Conservation (phyloP, 2,888 invertebrate species). For the Pharmacophagus antenor region DNA sequence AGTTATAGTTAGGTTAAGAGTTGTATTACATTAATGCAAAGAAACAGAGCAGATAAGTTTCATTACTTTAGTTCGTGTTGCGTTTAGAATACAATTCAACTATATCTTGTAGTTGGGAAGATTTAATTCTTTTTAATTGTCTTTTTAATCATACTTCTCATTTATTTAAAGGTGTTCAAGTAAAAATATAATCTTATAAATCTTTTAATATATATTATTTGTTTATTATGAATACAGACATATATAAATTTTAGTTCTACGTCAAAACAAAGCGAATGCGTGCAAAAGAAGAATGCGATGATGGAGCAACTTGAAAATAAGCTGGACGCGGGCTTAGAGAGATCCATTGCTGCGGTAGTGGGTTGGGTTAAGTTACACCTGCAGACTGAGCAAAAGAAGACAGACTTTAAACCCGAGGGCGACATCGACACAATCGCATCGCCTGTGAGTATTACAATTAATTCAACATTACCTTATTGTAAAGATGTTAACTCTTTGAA, state of each 20-base stretch:
- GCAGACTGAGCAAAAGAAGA: slow-evolving; percentile 96
- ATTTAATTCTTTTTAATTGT: no score
- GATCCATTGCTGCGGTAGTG: slow-evolving; percentile 92
- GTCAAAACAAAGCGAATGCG: slow-evolving; percentile 92
- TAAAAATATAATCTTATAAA: no score
- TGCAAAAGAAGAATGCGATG: slow-evolving; percentile 91
- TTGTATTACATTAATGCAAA: not conserved
- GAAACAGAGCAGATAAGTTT: not conserved
- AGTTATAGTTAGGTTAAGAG: no score
- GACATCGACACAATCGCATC: slow-evolving; percentile 93
- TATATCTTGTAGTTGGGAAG: no score
- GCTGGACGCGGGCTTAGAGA: slow-evolving; percentile 92
- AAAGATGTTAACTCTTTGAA: not conserved
- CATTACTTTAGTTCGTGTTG: not conserved
- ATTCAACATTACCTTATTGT: not conserved
- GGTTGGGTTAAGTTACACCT: slow-evolving; percentile 95
- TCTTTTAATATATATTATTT: no score
- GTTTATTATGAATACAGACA: not conserved
- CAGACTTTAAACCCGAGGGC: slow-evolving; percentile 94
- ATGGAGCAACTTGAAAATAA: slow-evolving; percentile 95
- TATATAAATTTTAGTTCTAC: slow-evolving; percentile 85
- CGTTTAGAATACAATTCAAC: no score
- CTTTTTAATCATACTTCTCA: no score
- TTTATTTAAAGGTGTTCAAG: no score
- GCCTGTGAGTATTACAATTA: slow-evolving; percentile 78